Percentiles rank a stretch among this genome's conserved stretches.
phyloP scores from a whole-genome alignment of 2,113 vertebrate genomes.

The Neofelis nebulosa region DNA sequence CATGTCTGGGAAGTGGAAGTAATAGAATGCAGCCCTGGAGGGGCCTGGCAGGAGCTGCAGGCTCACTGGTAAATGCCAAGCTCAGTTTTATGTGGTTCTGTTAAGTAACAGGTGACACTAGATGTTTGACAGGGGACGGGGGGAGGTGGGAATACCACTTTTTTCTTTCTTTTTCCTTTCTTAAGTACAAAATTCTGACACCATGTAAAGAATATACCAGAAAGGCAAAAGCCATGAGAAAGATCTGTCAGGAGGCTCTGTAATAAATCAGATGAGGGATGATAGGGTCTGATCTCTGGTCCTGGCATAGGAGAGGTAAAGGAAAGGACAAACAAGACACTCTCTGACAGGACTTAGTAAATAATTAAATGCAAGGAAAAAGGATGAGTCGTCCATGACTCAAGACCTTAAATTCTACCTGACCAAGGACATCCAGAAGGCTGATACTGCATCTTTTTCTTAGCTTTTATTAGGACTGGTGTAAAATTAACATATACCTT shows the following conservation, averaged over 20 bases:
- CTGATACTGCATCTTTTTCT: not conserved
- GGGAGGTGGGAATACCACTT: not conserved
- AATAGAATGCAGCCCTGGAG: not conserved
- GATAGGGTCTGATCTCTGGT: not conserved
- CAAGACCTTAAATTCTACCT: not conserved
- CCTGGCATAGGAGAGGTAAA: not conserved
- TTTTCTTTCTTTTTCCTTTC: not conserved
- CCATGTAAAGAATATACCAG: not conserved
- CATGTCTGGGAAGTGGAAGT: too few relatives aligned
- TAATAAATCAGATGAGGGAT: not conserved
- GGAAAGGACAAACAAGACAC: not conserved
- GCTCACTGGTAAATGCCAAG: not conserved
- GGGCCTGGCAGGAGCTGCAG: not conserved
- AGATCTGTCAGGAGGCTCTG: not conserved
- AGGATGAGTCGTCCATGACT: not conserved
- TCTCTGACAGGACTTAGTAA: slow-evolving; percentile 13
- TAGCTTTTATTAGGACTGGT: not conserved
- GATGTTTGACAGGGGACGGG: not conserved
- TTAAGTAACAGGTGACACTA: not conserved
- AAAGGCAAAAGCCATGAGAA: slow-evolving; percentile 18
- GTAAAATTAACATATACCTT: not conserved
- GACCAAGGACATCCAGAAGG: not conserved
- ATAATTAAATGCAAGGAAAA: slow-evolving; percentile 35
- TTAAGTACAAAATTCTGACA: not conserved
- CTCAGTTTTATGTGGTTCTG: not conserved